Evolutionary conservation across 1,140 invertebrate species (phyloP).

Genomic region (Achroia grisella): DNA sequence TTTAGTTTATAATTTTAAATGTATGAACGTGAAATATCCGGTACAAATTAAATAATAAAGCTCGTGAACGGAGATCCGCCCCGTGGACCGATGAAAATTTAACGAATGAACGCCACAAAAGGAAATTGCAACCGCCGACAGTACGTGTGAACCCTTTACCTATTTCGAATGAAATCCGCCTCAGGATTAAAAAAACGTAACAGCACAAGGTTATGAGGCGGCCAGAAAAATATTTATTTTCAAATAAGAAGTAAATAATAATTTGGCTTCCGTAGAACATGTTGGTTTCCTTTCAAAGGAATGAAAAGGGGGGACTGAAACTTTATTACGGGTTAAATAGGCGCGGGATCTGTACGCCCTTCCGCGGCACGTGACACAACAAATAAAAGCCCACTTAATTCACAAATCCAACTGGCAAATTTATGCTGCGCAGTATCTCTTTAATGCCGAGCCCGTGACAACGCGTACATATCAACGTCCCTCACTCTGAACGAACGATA

Average conservation of each 20-base stretch:
- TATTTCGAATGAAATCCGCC: conserved; percentile 1
- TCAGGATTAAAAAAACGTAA: neutral
- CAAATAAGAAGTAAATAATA: neutral
- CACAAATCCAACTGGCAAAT: conserved; percentile 58
- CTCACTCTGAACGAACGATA: conserved; percentile 12
- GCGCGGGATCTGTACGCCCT: conserved; percentile 30
- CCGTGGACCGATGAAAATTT: conserved; percentile 40
- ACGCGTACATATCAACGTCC: conserved; percentile 45
- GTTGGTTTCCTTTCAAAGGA: conserved; percentile 11
- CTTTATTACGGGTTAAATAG: conserved; percentile 37
- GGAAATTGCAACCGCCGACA: conserved; percentile 32
- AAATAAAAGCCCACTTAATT: conserved; percentile 69
- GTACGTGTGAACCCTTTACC: conserved; percentile 27
- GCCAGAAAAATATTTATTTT: neutral
- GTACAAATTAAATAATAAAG: conserved; percentile 34
- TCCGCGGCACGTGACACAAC: conserved; percentile 50
- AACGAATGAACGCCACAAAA: conserved; percentile 41
- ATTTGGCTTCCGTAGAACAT: conserved; percentile 3
- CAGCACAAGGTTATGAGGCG: neutral
- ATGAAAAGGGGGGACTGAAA: conserved; percentile 21
- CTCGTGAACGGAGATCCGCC: conserved; percentile 17
- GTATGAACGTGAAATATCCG: conserved; percentile 35
- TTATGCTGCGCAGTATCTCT: conserved; percentile 62
- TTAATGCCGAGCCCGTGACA: conserved; percentile 61
- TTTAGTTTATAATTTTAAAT: conserved; percentile 19